Evolutionary conservation across 92 coral and sea anemone species (phyloP).

Genomic region (Umimayanthus chanpuru): DNA sequence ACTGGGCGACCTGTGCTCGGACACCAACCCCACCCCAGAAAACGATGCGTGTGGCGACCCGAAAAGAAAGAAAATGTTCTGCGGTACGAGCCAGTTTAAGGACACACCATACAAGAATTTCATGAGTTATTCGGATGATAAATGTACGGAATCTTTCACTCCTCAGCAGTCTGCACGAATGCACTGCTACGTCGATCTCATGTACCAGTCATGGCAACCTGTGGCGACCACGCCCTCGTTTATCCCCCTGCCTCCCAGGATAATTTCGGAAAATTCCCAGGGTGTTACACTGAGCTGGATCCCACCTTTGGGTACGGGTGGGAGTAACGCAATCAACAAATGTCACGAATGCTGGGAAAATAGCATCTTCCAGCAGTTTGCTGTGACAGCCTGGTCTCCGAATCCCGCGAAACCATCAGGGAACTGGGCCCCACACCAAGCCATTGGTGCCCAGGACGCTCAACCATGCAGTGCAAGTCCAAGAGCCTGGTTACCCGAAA

Average conservation of each 20-base stretch:
- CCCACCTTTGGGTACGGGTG: constrained; percentile 94
- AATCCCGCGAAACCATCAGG: constrained; percentile 68
- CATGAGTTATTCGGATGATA: constrained; percentile 88
- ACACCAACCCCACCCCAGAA: constrained; percentile 91
- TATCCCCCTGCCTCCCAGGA: constrained; percentile 93
- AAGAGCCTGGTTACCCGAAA: constrained; percentile 70
- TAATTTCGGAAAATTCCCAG: constrained; percentile 63
- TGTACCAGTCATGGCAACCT: constrained; percentile 94
- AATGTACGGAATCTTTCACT: constrained; percentile 83
- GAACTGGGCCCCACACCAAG: constrained; percentile 89
- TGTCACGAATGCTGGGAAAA: constrained; percentile 86
- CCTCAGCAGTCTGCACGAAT: constrained; percentile 93
- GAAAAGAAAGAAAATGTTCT: constrained; percentile 21
- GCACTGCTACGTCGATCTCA: constrained; percentile 91
- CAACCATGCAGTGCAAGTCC: constrained; percentile 67
- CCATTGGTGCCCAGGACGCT: constrained; percentile 92
- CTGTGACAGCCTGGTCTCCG: constrained; percentile 85
- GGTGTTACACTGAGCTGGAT: constrained; percentile 83
- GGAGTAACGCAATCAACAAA: constrained; percentile 81
- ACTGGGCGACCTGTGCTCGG: constrained; percentile 95
- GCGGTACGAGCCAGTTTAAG: constrained; percentile 58
- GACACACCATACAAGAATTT: constrained; percentile 85
- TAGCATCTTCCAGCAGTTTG: constrained; percentile 88
- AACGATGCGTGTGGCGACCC: constrained; percentile 77
- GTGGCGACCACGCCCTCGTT: constrained; percentile 81